Percentiles rank a stretch among this genome's conserved stretches.
Evolutionary conservation across 2,888 invertebrate genomes (phyloP).

Genomic region (Allygus modestus): DNA sequence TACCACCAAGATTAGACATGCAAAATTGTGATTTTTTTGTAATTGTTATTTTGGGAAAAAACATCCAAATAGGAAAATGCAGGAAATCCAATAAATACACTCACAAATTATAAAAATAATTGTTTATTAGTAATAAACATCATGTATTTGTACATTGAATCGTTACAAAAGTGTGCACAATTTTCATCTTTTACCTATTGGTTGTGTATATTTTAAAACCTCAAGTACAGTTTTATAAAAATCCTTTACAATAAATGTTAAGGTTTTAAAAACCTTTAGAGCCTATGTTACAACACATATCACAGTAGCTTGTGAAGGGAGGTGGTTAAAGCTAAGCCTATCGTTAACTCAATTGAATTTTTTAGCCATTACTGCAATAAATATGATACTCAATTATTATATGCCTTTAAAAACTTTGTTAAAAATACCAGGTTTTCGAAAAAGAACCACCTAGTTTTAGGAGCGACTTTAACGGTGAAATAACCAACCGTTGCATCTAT

Average conservation of each 20-base stretch:
- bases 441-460: too few relatives aligned
- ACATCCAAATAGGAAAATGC: too few relatives aligned
- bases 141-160: constrained; percentile 12
- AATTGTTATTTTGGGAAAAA: too few relatives aligned
- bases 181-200: neutral
- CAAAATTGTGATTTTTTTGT: too few relatives aligned
- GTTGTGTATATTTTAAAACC: constrained; percentile 11
- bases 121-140: constrained; percentile 19
- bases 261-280: neutral
- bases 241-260: neutral
- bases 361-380: too few relatives aligned
- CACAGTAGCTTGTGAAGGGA: constrained; percentile 26
- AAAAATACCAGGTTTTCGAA: too few relatives aligned
- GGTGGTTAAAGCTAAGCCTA: neutral
- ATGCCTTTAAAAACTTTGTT: too few relatives aligned
- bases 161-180: constrained; percentile 1
- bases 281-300: constrained; percentile 21
- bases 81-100: neutral
- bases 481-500: too few relatives aligned
- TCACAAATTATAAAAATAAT: neutral
- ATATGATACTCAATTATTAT: too few relatives aligned
- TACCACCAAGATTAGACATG: too few relatives aligned
- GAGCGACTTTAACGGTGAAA: too few relatives aligned
- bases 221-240: constrained; percentile 2
- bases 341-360: too few relatives aligned